Evolutionary conservation across 2,888 invertebrate species (phyloP), one percentile per base, ranked within the genome.

Genomic region (Cephus rjabovi): DNA sequence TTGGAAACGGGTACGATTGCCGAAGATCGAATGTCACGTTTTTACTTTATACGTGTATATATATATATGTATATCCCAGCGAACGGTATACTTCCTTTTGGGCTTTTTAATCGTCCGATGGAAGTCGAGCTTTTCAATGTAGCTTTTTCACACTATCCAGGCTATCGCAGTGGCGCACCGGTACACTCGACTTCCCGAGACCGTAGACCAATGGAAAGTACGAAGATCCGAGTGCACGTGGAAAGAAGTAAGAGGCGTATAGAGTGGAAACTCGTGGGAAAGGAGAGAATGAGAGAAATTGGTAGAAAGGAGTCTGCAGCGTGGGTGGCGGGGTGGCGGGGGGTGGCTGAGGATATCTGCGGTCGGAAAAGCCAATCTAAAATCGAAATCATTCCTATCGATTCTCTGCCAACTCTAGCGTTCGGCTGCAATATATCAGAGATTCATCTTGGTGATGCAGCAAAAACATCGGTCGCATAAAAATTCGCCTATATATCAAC

Each of bases 401-500:
- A 79, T 79, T 80, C 79, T 81, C 79, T 81, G 79, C 81, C 33
- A 30, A 77, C 75, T 75, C 75, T 71, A 73, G 76, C 75, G 30
- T 56, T 56, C 23, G 9, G 23, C 56, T 34, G 73, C 81, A 77
- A 81, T 87, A 81, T 87, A 88, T 86, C 87, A 85, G 86, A 84
- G 87, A 87, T 88, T 87, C 87, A 86, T 87, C 86, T 86, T 87
- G 86, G 86, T 86, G 88, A 88, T 87, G 87, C 87, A 84, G 87
- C 88, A 87, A 87, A 86, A 88, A 87, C 87, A 87, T 86, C 84
- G 82, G 86, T 86, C 84, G 86, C 86, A 88, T 88, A 88, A 88
- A 88, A 87, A 88, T 88, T 88, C 88, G 86, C 85, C 88, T 86
- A 88, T 88, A 88, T 83, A 88, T 88, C 88, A 88, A 87, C 84